Base-by-base conservation (phyloP, 1,140 invertebrate species). In the Pseudomyrmex pallidus region DNA sequence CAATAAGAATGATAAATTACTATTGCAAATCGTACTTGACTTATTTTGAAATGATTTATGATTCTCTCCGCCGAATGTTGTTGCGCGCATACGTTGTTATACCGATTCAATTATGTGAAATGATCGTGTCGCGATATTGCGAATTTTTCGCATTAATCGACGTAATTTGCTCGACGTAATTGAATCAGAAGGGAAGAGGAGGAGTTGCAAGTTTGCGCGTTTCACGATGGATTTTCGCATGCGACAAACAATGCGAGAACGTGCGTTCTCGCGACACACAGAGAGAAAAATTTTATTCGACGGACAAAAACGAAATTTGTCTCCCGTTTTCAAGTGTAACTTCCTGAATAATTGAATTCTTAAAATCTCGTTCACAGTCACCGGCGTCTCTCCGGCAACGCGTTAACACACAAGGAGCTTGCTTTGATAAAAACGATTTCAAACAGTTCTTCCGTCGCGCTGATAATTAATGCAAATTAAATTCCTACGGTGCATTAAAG, bases 291-390 rank as follows among this genome's bases (percentile, higher is more conserved):
- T 76, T 64, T 76, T 64, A 64, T 20, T 57, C 61, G 13, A 44
- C 20, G 80, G 20, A 9, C 5, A 1, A 8, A 17, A 35, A 73
- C 44, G 8, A 74, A 64, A 73, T 63, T 83, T 52, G 46, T 56
- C 10, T 74, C 5, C 15, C 20, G 25, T 63, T 74, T 54, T 73
- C 56, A 62, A 83, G 7, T 76, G 15, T 57, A 63, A 54, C 48
- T 74, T 56, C 50, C n/a, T 62, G 48, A 62, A 63, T 73, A 74
- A 82, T 78, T 68, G 50, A 59, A 57, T 80, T n/a, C 76, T 80
- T 57, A 80, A 80, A 80, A 59, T 70, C 54, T 70, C 66, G 70
- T 70, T 70, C 56, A 68, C 50, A 25, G n/a, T 72, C 66, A 17
- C 48, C 22, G n/a, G 63, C 22, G 59, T 52, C 25, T 64, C 2